Conservation (phyloP, 2,888 invertebrate species). For the Lasiommata megera region DNA sequence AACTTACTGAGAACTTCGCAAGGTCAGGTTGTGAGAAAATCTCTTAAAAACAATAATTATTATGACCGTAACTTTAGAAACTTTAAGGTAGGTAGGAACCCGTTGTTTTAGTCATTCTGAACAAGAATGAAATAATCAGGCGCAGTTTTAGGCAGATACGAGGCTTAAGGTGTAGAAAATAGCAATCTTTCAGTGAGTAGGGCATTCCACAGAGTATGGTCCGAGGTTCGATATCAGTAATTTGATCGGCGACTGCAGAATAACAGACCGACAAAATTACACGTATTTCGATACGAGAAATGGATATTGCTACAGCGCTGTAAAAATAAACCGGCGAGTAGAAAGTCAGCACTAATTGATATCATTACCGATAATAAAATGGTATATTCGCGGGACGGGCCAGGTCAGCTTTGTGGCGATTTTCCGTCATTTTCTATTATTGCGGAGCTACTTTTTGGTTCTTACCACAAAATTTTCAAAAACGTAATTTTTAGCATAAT, state of each 20-base stretch:
- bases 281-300: constrained; percentile 1
- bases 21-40: not conserved
- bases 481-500: too few species aligned
- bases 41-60: not conserved
- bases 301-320: not conserved
- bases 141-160: too few species aligned
- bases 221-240: not conserved
- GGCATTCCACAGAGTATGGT: not conserved
- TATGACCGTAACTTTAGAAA: too few species aligned
- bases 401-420: not conserved
- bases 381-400: not conserved
- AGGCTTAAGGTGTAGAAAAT: too few species aligned
- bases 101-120: too few species aligned
- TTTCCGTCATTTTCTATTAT: too few species aligned
- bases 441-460: too few species aligned
- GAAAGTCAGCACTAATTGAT: constrained; percentile 2
- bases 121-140: too few species aligned
- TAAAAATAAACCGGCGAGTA: not conserved
- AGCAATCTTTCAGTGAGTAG: not conserved
- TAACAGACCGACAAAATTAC: not conserved
- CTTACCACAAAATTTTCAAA: too few species aligned
- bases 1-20: not conserved
- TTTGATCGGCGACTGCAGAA: not conserved
- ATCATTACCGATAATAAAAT: constrained; percentile 5
- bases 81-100: too few species aligned